Percentiles rank a stretch among this genome's conserved stretches.
Conservation (phyloP, 1,140 invertebrate genomes). For the Megathymus violae region DNA sequence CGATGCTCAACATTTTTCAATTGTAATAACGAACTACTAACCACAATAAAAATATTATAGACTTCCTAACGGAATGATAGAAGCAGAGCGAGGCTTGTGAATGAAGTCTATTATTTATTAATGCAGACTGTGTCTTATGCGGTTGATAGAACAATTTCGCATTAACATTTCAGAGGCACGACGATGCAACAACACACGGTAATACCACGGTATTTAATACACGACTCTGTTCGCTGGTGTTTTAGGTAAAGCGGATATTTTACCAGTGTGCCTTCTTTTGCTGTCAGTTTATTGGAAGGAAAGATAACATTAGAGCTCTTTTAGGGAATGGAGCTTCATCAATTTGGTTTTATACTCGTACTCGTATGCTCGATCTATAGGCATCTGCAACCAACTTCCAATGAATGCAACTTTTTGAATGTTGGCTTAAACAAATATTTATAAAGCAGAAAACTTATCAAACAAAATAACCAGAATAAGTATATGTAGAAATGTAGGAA, state of each 20-base stretch:
- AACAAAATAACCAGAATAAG: no score
- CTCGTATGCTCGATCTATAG: no score
- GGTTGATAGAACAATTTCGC: constrained; percentile 5
- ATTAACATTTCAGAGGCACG: constrained; percentile 7
- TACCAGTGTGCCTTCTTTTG: neutral
- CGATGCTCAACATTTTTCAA: no score
- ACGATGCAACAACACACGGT: neutral
- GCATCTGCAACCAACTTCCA: no score
- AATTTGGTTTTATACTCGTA: no score
- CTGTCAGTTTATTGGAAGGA: neutral
- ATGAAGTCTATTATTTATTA: neutral
- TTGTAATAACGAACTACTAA: no score
- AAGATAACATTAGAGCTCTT: neutral
- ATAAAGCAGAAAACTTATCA: no score
- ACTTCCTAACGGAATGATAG: neutral
- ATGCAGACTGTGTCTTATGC: neutral
- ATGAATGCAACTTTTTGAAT: no score
- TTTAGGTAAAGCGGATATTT: neutral
- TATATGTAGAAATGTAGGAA: no score
- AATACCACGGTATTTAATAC: neutral
- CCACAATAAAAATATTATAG: no score
- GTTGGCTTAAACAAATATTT: no score
- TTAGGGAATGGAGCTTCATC: no score
- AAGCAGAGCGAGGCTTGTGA: neutral
- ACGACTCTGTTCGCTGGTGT: neutral